These are phyloP conservation scores for Agraylea sexmaculata DNA, from an alignment of 1,140 invertebrate genomes.

Conservation along the genomic window DNA sequence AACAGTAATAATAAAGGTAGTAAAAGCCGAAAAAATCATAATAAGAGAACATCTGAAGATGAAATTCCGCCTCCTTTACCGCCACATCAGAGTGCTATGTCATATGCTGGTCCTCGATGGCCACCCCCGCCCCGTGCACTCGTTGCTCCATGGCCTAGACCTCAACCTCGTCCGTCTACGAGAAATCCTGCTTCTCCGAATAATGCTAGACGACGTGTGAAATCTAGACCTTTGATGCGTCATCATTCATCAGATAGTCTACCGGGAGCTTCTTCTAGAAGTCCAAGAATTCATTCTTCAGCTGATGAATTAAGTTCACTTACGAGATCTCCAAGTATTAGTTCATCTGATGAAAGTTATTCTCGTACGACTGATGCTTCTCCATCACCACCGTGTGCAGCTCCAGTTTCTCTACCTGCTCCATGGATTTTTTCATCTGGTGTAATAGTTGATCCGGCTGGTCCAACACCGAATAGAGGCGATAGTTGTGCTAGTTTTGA, in stretches of 20 bases:
- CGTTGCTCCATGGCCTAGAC: conserved; percentile 45
- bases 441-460: conserved; percentile 15
- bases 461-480: conserved; percentile 36
- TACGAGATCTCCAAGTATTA: conserved; percentile 64
- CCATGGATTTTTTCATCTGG: conserved; percentile 22
- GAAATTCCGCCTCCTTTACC: conserved; percentile 39
- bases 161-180: conserved; percentile 32
- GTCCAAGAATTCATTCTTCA: conserved; percentile 55
- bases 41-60: conserved; percentile 22
- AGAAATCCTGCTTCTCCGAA: conserved; percentile 30
- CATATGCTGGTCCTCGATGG: conserved; percentile 28
- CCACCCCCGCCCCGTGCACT: conserved; percentile 36
- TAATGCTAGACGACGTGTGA: conserved; percentile 19
- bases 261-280: conserved; percentile 35
- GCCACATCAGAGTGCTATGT: conserved; percentile 32
- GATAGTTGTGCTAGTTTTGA: conserved; percentile 54
- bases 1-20: conserved; percentile 30
- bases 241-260: conserved; percentile 54
- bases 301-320: conserved; percentile 68
- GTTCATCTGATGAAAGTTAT: conserved; percentile 70
- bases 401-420: conserved; percentile 40
- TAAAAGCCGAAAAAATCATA: conserved; percentile 28
- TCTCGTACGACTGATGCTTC: conserved; percentile 58
- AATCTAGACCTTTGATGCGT: conserved; percentile 28
- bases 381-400: conserved; percentile 43